Percentiles rank a stretch among this genome's conserved stretches.
Conservation (phyloP, 2,113 vertebrate genomes). For the Tretioscincus oriximinensis region DNA sequence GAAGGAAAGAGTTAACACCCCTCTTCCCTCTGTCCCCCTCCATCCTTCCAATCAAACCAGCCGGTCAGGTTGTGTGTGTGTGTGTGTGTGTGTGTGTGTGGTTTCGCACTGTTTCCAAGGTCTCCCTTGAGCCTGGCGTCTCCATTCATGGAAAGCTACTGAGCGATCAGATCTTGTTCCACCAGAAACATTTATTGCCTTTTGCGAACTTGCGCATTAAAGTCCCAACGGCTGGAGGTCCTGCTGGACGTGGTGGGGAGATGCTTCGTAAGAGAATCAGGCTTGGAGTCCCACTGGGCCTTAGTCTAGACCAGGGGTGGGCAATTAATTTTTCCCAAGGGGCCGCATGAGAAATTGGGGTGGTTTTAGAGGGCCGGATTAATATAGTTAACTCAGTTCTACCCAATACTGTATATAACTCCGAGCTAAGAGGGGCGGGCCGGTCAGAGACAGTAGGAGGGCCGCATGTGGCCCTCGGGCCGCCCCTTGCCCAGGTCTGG, state of each 20-base stretch:
- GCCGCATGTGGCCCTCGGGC: too few species aligned
- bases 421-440: too few species aligned
- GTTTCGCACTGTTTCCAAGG: constrained; percentile 4
- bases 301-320: too few species aligned
- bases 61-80: constrained; percentile 9
- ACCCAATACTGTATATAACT: too few species aligned
- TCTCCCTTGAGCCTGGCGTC: neutral
- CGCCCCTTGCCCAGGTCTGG: too few species aligned
- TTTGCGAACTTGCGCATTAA: constrained; percentile 1
- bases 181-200: constrained; percentile 1
- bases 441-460: too few species aligned
- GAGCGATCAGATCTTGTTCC: neutral
- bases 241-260: neutral
- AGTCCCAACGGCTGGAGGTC: neutral
- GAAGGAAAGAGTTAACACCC: constrained; percentile 14
- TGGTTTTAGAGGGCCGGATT: too few species aligned
- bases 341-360: too few species aligned
- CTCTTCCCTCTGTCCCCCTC: neutral
- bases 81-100: too few species aligned
- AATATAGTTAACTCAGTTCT: too few species aligned
- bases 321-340: too few species aligned
- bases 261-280: neutral
- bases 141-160: neutral
- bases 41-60: neutral
- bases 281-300: neutral